Percentiles rank a stretch among this genome's conserved stretches.
Conservation (phyloP, 2,113 vertebrate species). For the Myotis brandtii region DNA sequence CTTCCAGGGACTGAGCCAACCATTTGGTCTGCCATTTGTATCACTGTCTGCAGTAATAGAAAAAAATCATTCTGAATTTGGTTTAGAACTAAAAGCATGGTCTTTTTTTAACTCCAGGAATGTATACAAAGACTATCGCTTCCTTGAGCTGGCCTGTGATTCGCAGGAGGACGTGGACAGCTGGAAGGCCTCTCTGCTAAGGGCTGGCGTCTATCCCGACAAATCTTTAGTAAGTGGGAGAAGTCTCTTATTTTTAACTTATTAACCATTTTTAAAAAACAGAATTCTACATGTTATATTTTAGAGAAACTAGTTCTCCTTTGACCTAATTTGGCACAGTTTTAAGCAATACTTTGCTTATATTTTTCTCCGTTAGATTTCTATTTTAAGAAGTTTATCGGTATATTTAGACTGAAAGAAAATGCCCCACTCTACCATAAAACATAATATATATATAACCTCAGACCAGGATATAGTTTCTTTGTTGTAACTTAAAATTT, state of each 20-base stretch:
- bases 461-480: neutral
- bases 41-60: neutral
- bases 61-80: conserved; percentile 45
- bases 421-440: neutral
- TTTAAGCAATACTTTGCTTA: neutral
- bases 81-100: conserved; percentile 27
- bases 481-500: conserved; percentile 30
- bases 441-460: neutral
- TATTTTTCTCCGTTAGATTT: conserved; percentile 20
- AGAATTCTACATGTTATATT: neutral
- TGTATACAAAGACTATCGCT: conserved; percentile 97
- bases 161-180: conserved; percentile 95
- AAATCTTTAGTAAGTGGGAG: conserved; percentile 90
- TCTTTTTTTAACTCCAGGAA: conserved; percentile 88
- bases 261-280: neutral
- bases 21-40: neutral
- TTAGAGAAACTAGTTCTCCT: neutral
- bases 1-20: neutral
- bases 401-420: neutral
- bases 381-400: conserved; percentile 38
- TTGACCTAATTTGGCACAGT: neutral
- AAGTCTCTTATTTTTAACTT: conserved; percentile 40
- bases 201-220: conserved; percentile 95
- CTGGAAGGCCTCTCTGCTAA: conserved; percentile 96
- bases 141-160: conserved; percentile 94